These are phyloP conservation scores for Varanus salvator DNA, from an alignment of 2,113 vertebrate species.

Conservation along the genomic window DNA sequence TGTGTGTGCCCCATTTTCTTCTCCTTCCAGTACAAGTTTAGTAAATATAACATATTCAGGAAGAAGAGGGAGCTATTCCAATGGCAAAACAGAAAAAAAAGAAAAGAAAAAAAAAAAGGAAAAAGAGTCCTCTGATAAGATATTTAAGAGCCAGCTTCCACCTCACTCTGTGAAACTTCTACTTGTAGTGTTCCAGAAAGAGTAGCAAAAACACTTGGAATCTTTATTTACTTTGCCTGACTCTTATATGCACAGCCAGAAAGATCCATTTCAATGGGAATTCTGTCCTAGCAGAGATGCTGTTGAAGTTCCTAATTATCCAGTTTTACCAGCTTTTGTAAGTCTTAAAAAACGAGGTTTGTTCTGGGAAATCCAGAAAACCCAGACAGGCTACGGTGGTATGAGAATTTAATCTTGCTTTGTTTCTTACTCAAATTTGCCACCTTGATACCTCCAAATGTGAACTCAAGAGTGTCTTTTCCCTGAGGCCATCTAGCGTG, in stretches of 20 bases:
- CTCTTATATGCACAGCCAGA: neutral
- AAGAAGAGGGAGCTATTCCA: too few relatives aligned
- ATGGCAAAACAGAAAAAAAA: too few relatives aligned
- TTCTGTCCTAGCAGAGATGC: too few relatives aligned
- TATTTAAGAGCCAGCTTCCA: neutral
- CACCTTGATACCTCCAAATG: neutral
- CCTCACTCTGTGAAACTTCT: neutral
- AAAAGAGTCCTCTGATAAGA: neutral
- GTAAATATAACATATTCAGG: neutral
- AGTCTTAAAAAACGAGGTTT: neutral
- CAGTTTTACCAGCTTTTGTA: neutral
- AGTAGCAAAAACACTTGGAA: neutral
- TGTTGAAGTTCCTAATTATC: neutral
- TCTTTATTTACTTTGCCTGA: neutral
- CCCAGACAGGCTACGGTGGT: neutral
- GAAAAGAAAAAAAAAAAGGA: too few relatives aligned
- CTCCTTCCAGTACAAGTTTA: neutral
- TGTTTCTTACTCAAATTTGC: neutral
- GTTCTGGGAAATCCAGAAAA: neutral
- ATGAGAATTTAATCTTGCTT: neutral
- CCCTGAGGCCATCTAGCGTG: too few relatives aligned
- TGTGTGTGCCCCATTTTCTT: neutral
- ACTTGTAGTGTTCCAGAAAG: neutral
- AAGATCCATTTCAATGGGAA: neutral
- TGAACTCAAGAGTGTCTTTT: too few relatives aligned